These are phyloP conservation scores for Malurus splendens DNA, from an alignment of 2,797 vertebrate genomes.

Conservation along the genomic window DNA sequence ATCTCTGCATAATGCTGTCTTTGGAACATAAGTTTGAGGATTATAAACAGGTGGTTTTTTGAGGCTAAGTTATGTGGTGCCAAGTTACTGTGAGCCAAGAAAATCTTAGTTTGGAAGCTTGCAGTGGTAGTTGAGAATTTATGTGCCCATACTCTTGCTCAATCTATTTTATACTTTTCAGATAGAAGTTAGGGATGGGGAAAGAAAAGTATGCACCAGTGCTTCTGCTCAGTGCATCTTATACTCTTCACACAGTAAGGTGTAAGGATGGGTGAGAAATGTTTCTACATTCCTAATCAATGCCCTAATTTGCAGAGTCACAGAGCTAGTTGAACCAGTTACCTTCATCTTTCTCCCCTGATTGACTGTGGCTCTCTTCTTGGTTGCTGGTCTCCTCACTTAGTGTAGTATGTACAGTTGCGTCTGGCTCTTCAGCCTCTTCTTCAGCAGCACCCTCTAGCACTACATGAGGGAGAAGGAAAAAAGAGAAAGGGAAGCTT, in stretches of 20 bases:
- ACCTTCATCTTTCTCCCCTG: conserved; percentile 74
- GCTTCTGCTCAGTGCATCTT: not conserved
- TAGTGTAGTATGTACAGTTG: conserved; percentile 2
- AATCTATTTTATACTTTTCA: not conserved
- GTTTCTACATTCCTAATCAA: not conserved
- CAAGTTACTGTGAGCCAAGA: conserved; percentile 40
- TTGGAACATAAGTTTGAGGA: conserved; percentile 36
- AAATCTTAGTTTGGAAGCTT: conserved; percentile 23
- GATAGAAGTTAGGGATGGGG: not conserved
- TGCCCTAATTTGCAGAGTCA: not conserved
- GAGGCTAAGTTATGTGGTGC: conserved; percentile 31
- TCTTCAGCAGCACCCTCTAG: conserved; percentile 62
- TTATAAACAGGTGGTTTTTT: conserved; percentile 50
- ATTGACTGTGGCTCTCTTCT: conserved; percentile 20
- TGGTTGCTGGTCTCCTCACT: conserved; percentile 25
- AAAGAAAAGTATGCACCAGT: not conserved
- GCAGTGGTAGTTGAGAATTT: not conserved
- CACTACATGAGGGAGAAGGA: conserved; percentile 17
- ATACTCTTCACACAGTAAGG: not conserved
- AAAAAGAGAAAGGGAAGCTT: not conserved
- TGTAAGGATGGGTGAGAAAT: not conserved
- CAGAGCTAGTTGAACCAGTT: conserved; percentile 16
- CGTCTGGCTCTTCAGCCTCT: conserved; percentile 40
- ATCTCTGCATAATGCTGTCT: conserved; percentile 34
- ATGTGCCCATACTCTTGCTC: not conserved